Evolutionary conservation across 2,888 invertebrate genomes (phyloP).

Genomic region (Cataglyphis rosenhaueri): DNA sequence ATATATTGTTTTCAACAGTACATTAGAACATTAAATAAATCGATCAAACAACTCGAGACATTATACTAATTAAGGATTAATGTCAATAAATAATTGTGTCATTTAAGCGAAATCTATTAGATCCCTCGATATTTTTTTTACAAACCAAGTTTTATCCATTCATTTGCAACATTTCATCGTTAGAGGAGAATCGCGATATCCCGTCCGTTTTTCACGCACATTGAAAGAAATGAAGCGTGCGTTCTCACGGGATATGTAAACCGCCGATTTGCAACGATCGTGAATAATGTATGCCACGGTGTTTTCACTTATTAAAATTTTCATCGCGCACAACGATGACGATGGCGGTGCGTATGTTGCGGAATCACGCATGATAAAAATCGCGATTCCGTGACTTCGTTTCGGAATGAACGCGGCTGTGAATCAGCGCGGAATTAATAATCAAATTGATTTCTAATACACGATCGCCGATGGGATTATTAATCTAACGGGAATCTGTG

Average conservation of each 20-base stretch:
- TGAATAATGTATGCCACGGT: conserved; percentile 38
- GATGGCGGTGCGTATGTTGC: conserved; percentile 17
- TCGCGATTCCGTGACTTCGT: conserved; percentile 48
- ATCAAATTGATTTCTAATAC: conserved; percentile 38
- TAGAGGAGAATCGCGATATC: background rate
- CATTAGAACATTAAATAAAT: too few species aligned
- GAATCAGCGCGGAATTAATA: conserved; percentile 62
- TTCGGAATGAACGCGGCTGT: conserved; percentile 41
- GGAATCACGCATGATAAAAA: conserved; percentile 7
- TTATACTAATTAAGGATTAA: background rate
- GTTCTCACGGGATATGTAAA: background rate
- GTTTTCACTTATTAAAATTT: conserved; percentile 30
- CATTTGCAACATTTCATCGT: background rate
- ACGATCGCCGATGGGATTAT: conserved; percentile 22
- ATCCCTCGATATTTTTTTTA: background rate
- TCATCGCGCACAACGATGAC: conserved; percentile 14
- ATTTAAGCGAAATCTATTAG: background rate
- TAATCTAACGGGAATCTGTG: conserved; percentile 38
- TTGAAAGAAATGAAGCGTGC: background rate
- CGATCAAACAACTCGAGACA: background rate
- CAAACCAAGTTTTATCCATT: background rate
- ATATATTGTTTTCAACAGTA: too few species aligned
- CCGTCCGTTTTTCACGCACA: background rate
- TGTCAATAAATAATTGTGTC: background rate
- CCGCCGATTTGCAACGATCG: conserved; percentile 12